Evolutionary conservation across 2,797 vertebrate species (phyloP), one percentile per base, ranked within the genome.

Genomic region (Gambelia wislizenii): DNA sequence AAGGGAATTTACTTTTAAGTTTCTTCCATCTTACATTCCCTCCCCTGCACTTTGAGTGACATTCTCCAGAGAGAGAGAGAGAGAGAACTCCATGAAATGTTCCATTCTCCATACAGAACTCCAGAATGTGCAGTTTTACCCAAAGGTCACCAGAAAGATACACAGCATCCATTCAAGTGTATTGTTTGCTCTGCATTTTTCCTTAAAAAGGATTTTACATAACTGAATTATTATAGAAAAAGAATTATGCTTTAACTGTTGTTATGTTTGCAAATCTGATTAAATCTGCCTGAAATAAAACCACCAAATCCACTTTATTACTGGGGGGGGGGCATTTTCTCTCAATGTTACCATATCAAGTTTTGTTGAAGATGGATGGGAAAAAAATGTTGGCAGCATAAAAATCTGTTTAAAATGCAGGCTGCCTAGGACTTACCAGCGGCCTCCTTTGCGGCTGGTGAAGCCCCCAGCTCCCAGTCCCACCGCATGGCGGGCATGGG

Each of bases 171-270:
- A 22, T 87, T 84, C 52, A 64, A 39, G 27, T 75, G 67, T 54
- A 85, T 87, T 6, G 14, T 87, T 74, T 61, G 54, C 54, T 61
- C 54, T 84, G 75, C 14, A 27, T 87, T 84, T 87, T 72, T 22
- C 76, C 33, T 83, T 27, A 70, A 76, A 86, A 85, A 88, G 88
- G 33, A 27, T 78, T 92, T 93, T 92, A 89, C 91, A 92, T 89
- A 85, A 88, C 89, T 94, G 93, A 93, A 94, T 95, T 94, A n/a
- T 49, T 94, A 90, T 84, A 86, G 5, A 16, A 70, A 80, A 89
- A 0, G 0, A 0, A 42, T 88, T 82, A 47, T 77, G 84, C 49
- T 92, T 86, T 67, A 90, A 77, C 56, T 0, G 16, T 30, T 22
- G 42, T 76, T 85, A 69, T 91, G 7, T 25, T 92, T 88, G 80